Percentiles rank a stretch among this genome's conserved stretches.
Conservation (phyloP, 2,888 invertebrate genomes). For the Dugesia japonica region DNA sequence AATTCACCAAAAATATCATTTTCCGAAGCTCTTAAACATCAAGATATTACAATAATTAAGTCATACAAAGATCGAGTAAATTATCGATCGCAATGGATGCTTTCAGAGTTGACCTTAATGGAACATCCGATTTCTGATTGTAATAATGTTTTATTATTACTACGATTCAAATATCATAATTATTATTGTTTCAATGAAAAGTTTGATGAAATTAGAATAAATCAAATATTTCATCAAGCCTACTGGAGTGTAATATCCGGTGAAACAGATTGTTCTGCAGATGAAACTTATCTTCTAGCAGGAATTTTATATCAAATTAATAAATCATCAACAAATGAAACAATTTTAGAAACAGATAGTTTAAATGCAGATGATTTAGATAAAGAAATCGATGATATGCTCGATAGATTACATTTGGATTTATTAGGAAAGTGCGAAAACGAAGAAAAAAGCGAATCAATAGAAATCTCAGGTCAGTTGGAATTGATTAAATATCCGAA, state of each 20-base stretch:
- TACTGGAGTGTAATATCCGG: conserved; percentile 91
- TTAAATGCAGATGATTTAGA: background rate
- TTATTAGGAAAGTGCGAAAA: background rate
- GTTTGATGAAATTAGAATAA: conserved; percentile 79
- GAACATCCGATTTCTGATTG: background rate
- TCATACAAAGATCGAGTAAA: background rate
- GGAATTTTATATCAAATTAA: background rate
- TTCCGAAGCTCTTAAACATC: background rate
- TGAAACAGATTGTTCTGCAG: conserved; percentile 92
- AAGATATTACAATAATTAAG: background rate
- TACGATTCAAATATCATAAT: background rate
- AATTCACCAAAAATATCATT: background rate
- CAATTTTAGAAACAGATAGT: background rate
- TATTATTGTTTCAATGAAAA: background rate
- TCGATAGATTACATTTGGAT: background rate
- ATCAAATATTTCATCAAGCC: conserved; percentile 94
- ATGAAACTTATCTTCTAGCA: conserved; percentile 61
- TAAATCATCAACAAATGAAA: background rate
- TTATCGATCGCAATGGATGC: background rate
- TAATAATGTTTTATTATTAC: background rate
- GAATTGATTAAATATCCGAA: background rate
- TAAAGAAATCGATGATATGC: background rate
- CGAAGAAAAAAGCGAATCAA: background rate
- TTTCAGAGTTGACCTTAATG: background rate
- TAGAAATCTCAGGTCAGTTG: background rate